Base-by-base conservation (phyloP, 2,113 vertebrate genomes). In the Chlorodrepanis virens region DNA sequence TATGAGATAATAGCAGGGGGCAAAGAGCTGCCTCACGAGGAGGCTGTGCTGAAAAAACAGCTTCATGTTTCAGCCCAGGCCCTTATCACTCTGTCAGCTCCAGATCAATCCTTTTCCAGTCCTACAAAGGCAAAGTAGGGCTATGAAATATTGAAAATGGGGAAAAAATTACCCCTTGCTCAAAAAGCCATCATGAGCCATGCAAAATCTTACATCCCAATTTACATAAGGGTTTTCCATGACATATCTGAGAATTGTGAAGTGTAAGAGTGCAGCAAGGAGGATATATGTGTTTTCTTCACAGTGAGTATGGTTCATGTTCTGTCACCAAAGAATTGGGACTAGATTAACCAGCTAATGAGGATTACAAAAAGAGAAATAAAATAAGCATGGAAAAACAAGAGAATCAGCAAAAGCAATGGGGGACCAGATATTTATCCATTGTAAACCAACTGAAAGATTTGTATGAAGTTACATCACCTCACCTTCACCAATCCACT, bases 1-100 rank as follows among this genome's bases (percentile, higher is more conserved):
- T 65, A 94, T 29, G 45, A 83, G 64, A 94, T 95, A 95, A 96
- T 95, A 90, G 79, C 60, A 95, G 85, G 69, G 85, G 68, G 40
- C 56, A 86, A 87, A 90, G 60, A 87, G 33, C 60, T 84, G 64
- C 49, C 76, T 81, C 8, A 14, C 1, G 6, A 90, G 42, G 33
- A 90, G 60, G 13, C 29, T 87, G 11, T 1, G 24, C 60, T 33
- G 22, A 68, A 40, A 86, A n/a, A 39, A 25, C 44, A 68, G 47
- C 77, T 75, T 47, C 56, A 27, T 37, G 49, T 89, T 84, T 89
- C 56, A 84, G 33, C 12, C 54, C 7, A 11, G 45, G 54, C 60
- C 39, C 71, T 67, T 85, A 21, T 35, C n/a, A 70, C 21, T 91
- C 40, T 69, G 0, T 37, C 75, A 77, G 47, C 52, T 45, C 64